Evolutionary conservation across 2,113 vertebrate species (phyloP).

Genomic region (Ornithorhynchus anatinus): DNA sequence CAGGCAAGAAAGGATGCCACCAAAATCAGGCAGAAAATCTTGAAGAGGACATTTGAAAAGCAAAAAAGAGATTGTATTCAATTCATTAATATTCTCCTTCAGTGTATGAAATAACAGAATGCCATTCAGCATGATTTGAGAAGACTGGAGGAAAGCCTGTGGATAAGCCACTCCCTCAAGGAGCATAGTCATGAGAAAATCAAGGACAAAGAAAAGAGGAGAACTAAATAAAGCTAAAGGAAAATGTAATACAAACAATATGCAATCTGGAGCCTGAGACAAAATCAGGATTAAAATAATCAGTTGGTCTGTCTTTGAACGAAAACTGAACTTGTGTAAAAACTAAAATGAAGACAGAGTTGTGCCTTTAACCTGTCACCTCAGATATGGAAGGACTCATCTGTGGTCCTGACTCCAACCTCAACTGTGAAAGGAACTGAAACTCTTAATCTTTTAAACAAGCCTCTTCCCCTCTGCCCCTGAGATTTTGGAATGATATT

Average conservation of each 20-base stretch:
- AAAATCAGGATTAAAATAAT: conserved; percentile 47
- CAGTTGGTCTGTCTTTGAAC: conserved; percentile 45
- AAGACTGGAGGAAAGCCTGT: neutral
- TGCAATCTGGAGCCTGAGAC: conserved; percentile 42
- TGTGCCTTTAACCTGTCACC: neutral
- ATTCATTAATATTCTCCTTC: conserved; percentile 37
- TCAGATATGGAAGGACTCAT: neutral
- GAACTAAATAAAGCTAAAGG: conserved; percentile 51
- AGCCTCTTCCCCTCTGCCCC: too few species aligned
- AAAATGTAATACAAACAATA: conserved; percentile 62
- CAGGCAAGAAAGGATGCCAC: conserved; percentile 45
- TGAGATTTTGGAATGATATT: too few species aligned
- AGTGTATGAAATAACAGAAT: conserved; percentile 11
- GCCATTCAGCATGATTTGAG: conserved; percentile 42
- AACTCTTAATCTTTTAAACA: too few species aligned
- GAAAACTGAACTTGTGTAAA: neutral
- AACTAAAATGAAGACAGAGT: neutral
- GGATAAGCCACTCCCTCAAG: conserved; percentile 59
- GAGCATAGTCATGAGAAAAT: conserved; percentile 60
- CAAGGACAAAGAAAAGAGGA: conserved; percentile 50
- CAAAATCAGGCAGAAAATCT: conserved; percentile 33
- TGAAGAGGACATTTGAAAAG: conserved; percentile 46
- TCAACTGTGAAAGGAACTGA: too few species aligned
- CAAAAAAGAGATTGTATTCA: conserved; percentile 49
- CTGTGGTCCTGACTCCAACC: too few species aligned